These are phyloP conservation scores for Perccottus glenii DNA, from an alignment of 2,113 vertebrate genomes.

Conservation along the genomic window DNA sequence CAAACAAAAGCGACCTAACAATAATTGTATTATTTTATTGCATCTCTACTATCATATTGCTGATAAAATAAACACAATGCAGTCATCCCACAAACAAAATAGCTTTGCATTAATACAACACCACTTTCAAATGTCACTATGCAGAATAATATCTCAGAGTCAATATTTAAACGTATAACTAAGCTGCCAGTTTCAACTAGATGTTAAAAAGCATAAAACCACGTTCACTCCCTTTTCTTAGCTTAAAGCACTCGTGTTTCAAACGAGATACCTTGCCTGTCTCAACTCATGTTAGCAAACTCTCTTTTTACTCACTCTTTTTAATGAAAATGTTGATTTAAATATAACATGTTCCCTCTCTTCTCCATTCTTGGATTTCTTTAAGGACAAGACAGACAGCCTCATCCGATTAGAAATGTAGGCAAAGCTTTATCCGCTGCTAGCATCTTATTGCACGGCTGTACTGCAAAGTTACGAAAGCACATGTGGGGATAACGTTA, in stretches of 20 bases:
- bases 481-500: not conserved
- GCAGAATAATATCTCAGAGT: not conserved
- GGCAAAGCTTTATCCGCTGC: conserved; percentile 45
- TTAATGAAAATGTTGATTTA: conserved; percentile 11
- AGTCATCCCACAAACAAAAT: no score
- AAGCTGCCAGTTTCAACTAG: not conserved
- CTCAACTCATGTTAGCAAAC: conserved; percentile 5
- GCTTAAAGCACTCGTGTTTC: conserved; percentile 3
- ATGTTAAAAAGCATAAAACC: not conserved
- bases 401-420: conserved; percentile 57
- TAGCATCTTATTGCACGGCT: conserved; percentile 13
- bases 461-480: conserved; percentile 19
- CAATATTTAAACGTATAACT: not conserved
- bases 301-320: conserved; percentile 35
- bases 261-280: conserved; percentile 8
- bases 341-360: conserved; percentile 3
- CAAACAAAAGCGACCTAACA: no score
- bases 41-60: no score
- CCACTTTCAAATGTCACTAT: no score
- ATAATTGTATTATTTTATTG: no score
- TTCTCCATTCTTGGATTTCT: not conserved
- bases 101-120: no score
- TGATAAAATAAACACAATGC: no score
- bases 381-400: conserved; percentile 28
- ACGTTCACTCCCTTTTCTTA: conserved; percentile 1